Evolutionary conservation across 2,113 vertebrate genomes (phyloP), one percentile per base, ranked within the genome.

Genomic region (Xiphophorus couchianus): DNA sequence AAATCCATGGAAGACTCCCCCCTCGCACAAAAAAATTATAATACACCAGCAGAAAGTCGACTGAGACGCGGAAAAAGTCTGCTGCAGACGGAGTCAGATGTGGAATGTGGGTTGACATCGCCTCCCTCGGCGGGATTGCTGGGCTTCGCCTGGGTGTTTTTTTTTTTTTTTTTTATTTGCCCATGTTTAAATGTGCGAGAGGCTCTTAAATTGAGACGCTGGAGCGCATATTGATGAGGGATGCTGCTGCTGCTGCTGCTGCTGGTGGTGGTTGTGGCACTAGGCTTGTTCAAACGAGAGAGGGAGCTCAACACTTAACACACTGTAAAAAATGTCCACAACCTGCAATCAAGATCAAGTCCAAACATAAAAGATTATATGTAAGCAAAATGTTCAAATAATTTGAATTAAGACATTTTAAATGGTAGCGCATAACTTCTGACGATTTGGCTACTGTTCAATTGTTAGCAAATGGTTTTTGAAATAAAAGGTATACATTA

Each of bases 171-270:
- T n/a, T 58, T 58, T 58, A 58, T 58, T 58, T 58, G 51, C 51
- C 76, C 73, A 76, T 83, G 35, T 85, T 39, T 66, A 76, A 61
- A 71, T 80, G 79, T 42, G 80, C 68, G 39, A 33, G 84, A 78
- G 76, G 44, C 58, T 81, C 42, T 70, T 51, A 80, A 83, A 67
- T 35, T 74, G 66, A 81, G 85, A 69, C 80, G 77, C 81, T 42
- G 73, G 37, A 87, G 88, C 89, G 88, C 90, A 88, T 89, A 88
- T 86, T 87, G 91, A 91, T 84, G 90, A 90, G 89, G 72, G 73
- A 44, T 82, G 84, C 62, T 75, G 87, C 69, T 76, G 84, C 37
- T 74, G 77, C 25, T 67, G 77, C 17, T 74, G 86, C 9, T 80
- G 84, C 4, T 80, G 86, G 62, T 64, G 79, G 77, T 44, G 79